Evolutionary conservation across 2,797 vertebrate species (phyloP).

Genomic region (Eleutherodactylus coqui): DNA sequence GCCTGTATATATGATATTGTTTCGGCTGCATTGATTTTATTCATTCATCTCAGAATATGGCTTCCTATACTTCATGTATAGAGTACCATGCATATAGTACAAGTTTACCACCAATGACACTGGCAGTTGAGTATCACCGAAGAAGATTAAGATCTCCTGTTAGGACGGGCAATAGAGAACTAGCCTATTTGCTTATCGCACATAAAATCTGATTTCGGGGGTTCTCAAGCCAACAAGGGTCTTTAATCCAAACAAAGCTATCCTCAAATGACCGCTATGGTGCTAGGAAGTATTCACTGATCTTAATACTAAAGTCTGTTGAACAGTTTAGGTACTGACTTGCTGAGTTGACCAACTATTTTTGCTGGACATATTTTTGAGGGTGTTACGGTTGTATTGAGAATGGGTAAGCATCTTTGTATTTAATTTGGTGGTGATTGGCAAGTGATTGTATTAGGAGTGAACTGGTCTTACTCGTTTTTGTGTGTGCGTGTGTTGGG

Average conservation of each 20-base stretch:
- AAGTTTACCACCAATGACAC: no score
- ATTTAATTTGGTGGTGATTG: slow-evolving; percentile 3
- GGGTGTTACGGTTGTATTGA: slow-evolving; percentile 1
- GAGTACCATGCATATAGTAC: not conserved
- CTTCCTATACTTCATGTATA: not conserved
- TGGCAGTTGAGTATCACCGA: not conserved
- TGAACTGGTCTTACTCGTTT: not conserved
- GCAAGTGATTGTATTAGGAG: slow-evolving; percentile 46
- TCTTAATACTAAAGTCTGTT: slow-evolving; percentile 8
- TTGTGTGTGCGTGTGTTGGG: not conserved
- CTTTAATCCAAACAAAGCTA: not conserved
- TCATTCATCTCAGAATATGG: not conserved
- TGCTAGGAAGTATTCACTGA: not conserved
- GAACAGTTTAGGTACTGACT: slow-evolving; percentile 28
- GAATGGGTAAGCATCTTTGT: slow-evolving; percentile 18
- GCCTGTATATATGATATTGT: not conserved
- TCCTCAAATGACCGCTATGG: slow-evolving; percentile 46
- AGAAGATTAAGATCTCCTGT: not conserved
- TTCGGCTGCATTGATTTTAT: not conserved
- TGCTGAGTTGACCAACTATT: not conserved
- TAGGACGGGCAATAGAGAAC: not conserved
- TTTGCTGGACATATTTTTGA: slow-evolving; percentile 18
- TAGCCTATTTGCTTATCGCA: no score
- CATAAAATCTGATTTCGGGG: not conserved
- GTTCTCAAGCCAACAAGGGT: not conserved